phyloP scores from a whole-genome alignment of 2,797 vertebrate species.

The Arctocebus calabarensis region DNA sequence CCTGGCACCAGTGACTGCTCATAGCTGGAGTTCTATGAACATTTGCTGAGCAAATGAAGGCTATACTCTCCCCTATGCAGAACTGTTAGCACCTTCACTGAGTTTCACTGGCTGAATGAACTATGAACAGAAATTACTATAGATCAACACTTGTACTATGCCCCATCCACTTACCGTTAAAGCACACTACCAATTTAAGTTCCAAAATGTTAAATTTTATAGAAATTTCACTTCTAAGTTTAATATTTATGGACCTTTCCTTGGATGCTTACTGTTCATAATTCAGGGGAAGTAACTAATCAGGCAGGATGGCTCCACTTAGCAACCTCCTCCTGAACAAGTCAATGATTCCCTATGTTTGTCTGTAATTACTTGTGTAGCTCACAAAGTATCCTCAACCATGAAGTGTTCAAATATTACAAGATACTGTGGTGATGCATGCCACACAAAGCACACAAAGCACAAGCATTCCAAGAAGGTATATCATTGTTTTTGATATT shows the following conservation, averaged over 20 bases:
- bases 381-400: not conserved
- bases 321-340: not conserved
- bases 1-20: not conserved
- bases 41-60: not conserved
- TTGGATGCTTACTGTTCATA: slow-evolving; percentile 4
- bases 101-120: not conserved
- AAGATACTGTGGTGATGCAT: not conserved
- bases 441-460: not conserved
- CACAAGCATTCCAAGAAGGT: not conserved
- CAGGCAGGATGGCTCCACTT: slow-evolving; percentile 14
- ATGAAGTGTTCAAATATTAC: slow-evolving; percentile 1
- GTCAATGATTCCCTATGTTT: not conserved
- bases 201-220: slow-evolving; percentile 3
- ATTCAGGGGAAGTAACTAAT: not conserved
- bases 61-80: not conserved
- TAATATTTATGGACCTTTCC: slow-evolving; percentile 28
- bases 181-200: not conserved
- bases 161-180: not conserved
- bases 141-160: not conserved
- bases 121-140: not conserved
- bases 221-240: slow-evolving; percentile 8
- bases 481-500: not conserved
- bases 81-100: not conserved
- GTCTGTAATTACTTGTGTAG: not conserved
- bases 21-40: not conserved